These are phyloP conservation scores for Antennarius striatus DNA, from an alignment of 2,113 vertebrate genomes.

Conservation along the genomic window DNA sequence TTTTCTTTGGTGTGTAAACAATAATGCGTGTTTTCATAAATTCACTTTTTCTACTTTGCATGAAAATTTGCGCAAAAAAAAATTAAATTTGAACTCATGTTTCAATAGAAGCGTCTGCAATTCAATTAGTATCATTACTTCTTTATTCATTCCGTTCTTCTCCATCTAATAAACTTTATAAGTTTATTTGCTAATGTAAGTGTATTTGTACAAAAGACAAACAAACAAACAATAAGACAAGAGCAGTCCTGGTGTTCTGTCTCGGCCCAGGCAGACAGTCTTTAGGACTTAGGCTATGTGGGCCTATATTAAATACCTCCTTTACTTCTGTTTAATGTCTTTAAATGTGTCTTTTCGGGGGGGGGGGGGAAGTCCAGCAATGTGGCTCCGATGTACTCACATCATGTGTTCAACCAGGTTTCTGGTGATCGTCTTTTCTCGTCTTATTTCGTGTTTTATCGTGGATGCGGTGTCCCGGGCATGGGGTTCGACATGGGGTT, in stretches of 20 bases:
- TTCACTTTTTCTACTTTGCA: no score
- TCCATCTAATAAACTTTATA: slow-evolving; percentile 85
- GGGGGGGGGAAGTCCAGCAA: slow-evolving; percentile 41
- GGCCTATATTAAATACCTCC: slow-evolving; percentile 78
- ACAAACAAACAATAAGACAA: slow-evolving; percentile 80
- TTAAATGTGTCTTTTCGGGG: slow-evolving; percentile 68
- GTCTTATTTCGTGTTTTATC: slow-evolving; percentile 66
- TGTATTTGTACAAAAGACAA: slow-evolving; percentile 86
- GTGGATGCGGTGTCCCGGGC: slow-evolving; percentile 88
- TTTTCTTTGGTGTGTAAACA: no score
- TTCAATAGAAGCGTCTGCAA: slow-evolving; percentile 66
- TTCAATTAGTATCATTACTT: slow-evolving; percentile 72
- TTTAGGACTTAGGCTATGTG: slow-evolving; percentile 31
- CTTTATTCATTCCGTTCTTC: slow-evolving; percentile 82
- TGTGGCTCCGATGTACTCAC: slow-evolving; percentile 71
- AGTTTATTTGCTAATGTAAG: slow-evolving; percentile 84
- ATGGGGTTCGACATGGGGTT: slow-evolving; percentile 90
- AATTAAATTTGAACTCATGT: slow-evolving; percentile 20
- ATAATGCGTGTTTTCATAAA: no score
- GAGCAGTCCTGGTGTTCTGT: slow-evolving; percentile 72
- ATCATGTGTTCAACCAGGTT: slow-evolving; percentile 60
- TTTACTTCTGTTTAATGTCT: slow-evolving; percentile 75
- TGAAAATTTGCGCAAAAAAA: no score
- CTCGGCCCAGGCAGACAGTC: slow-evolving; percentile 62
- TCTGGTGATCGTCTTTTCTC: slow-evolving; percentile 44